A percentile compares a stretch with the other conserved stretches of the same genome.
These are phyloP conservation scores for Gymnosoma rotundatum DNA, from an alignment of 2,888 invertebrate species.

Conservation along the genomic window DNA sequence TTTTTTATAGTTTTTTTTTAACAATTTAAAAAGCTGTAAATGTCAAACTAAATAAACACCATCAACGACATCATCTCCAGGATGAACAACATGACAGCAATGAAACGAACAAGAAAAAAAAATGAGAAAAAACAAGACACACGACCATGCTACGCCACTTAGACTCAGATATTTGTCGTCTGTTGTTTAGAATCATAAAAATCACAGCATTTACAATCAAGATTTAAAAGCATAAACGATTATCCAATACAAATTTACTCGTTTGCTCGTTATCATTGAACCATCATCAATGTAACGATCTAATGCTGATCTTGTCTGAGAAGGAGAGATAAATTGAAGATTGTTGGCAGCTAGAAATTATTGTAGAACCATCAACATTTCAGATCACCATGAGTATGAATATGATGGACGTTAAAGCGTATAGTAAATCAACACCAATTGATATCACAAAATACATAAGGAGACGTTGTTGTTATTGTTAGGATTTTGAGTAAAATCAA, in stretches of 20 bases:
- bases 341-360: constrained; percentile 14
- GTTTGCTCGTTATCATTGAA: constrained; percentile 18
- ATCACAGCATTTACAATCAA: constrained; percentile 59
- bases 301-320: constrained; percentile 26
- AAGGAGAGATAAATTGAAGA: constrained; percentile 2
- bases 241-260: constrained; percentile 33
- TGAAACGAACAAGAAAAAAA: neutral
- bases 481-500: too few relatives aligned
- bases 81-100: constrained; percentile 21
- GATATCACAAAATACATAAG: constrained; percentile 33
- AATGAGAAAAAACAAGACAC: constrained; percentile 18
- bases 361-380: constrained; percentile 24
- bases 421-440: constrained; percentile 55
- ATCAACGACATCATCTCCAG: constrained; percentile 62
- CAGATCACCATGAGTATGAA: constrained; percentile 23
- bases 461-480: constrained; percentile 6
- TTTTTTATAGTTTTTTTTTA: constrained; percentile 17
- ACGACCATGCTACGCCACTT: constrained; percentile 30
- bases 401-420: constrained; percentile 27
- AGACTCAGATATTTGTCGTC: constrained; percentile 39
- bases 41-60: constrained; percentile 70
- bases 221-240: constrained; percentile 50
- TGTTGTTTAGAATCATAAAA: constrained; percentile 45
- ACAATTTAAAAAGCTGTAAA: constrained; percentile 68
- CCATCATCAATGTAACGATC: constrained; percentile 49